Conservation (phyloP, 2,888 invertebrate genomes). For the Agrypnus murinus region DNA sequence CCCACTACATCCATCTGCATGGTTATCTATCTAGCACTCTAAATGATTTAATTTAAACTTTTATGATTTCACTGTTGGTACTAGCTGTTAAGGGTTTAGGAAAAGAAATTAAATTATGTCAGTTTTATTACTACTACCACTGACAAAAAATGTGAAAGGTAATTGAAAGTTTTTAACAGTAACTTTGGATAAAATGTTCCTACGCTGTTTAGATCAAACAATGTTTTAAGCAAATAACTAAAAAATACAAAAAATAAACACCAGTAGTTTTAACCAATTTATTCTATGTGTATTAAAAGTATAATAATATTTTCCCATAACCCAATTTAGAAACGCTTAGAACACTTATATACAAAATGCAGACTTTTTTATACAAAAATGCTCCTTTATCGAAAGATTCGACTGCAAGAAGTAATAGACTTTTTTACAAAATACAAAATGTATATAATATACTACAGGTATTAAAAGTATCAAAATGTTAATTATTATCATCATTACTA, state of each 20-base stretch:
- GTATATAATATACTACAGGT: slow-evolving; percentile 47
- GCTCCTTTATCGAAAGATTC: slow-evolving; percentile 39
- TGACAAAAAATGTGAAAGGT: too few relatives aligned
- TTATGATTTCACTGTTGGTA: too few relatives aligned
- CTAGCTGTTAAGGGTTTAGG: too few relatives aligned
- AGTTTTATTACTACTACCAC: too few relatives aligned
- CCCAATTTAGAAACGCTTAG: slow-evolving; percentile 58
- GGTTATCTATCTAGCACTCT: too few relatives aligned
- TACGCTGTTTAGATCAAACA: too few relatives aligned
- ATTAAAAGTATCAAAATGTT: slow-evolving; percentile 51
- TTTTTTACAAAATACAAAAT: slow-evolving; percentile 45
- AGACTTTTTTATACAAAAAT: slow-evolving; percentile 54
- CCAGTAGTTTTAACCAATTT: slow-evolving; percentile 35
- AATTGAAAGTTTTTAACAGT: too few relatives aligned
- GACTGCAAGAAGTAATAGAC: slow-evolving; percentile 34
- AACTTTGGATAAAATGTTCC: too few relatives aligned
- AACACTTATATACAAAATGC: slow-evolving; percentile 57
- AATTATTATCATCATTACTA: slow-evolving; percentile 8
- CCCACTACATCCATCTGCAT: too few relatives aligned
- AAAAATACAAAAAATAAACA: slow-evolving; percentile 5
- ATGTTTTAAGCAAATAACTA: too few relatives aligned
- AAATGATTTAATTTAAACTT: too few relatives aligned
- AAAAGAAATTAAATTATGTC: too few relatives aligned
- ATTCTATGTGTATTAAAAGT: slow-evolving; percentile 44
- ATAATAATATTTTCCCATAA: slow-evolving; percentile 54